Base-by-base conservation (phyloP, 2,113 vertebrate genomes). In the Xiphorhynchus elegans region DNA sequence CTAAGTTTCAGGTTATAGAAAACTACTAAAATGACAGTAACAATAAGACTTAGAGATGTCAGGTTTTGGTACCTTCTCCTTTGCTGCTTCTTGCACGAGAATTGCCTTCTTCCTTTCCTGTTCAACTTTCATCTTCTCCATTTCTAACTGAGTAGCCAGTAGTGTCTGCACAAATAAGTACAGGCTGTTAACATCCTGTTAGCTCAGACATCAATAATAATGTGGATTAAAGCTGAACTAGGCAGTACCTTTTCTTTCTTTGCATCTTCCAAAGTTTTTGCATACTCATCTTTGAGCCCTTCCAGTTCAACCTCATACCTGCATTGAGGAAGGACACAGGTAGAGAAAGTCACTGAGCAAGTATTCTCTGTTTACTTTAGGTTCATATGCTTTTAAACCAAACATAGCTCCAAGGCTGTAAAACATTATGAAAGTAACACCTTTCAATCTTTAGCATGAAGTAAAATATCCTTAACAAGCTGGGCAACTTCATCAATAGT, bases 71-170 rank as follows among this genome's bases (percentile, higher is more conserved):
- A 99, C 99, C 99, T 99, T 99, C 93, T 99, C 99, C 96, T 98
- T 99, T 37, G 98, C 97, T 50, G 98, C 97, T 98, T 99, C 99
- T 95, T 99, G 99, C 60, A 98, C 98, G 8, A 99, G 97, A 96
- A 99, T 97, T 72, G 96, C 98, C 95, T 99, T 99, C 97, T 99
- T 99, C 96, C 98, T 99, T 97, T 99, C 99, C 94, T 99, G 99
- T 94, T 99, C 99, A 94, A 99, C 99, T 97, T 99, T 99, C 98
- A 99, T 98, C 97, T 98, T 99, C 96, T 99, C 99, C 99, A 99
- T 99, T 98, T 99, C 99, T 90, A 99, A 96, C 76, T 99, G 99
- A 98, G 98, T 99, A 91, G 97, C 95, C 77, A 99, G 96, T 50
- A 99, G 95, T 8, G 97, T 96, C 99, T 99, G 90, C 63, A 89